Base-by-base conservation (phyloP, 2,113 vertebrate genomes). In the Antennarius striatus region DNA sequence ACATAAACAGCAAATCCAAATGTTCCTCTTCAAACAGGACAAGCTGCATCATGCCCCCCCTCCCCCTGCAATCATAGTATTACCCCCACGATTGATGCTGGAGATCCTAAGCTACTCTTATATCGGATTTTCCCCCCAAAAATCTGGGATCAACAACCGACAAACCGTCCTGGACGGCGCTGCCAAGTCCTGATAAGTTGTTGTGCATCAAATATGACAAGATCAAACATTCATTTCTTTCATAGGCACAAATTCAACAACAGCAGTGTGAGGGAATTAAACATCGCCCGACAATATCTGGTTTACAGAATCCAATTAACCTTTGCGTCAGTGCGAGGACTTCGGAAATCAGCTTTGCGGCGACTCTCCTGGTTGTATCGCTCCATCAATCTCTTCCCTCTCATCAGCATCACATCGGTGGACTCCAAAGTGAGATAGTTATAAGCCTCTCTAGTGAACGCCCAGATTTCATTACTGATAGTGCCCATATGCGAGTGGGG, bases 221-320 rank as follows among this genome's bases (percentile, higher is more conserved):
- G 55, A 71, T 54, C 39, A 63, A 62, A 58, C 4, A 4, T 15
- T 67, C 43, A 45, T 49, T 72, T 74, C 59, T 14, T 52, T 22
- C 40, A 51, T 39, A 71, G 40, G 10, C n/a, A 5, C 61, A 55
- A 63, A 75, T 71, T 42, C 61, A 70, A 56, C 61, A 64, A 56
- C 22, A n/a, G 10, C 4, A 64, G 60, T 45, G 52, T 63, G 66
- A 66, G 45, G 63, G 54, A 61, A 64, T 63, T 30, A 58, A 71
- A 68, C 68, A 68, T 39, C 2, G 30, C 8, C 39, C 2, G 1
- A 71, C 43, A 47, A 60, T 56, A 77, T 83, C 52, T 36, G n/a
- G 59, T 60, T 60, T 48, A 67, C 67, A 78, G 51, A 77, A 83
- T 77, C 68, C 62, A 82, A 80, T 83, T 80, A 85, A 80, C 75